Percentiles rank a stretch among this genome's conserved stretches.
Conservation (phyloP, 2,888 invertebrate species). For the Oligia fasciuncula region DNA sequence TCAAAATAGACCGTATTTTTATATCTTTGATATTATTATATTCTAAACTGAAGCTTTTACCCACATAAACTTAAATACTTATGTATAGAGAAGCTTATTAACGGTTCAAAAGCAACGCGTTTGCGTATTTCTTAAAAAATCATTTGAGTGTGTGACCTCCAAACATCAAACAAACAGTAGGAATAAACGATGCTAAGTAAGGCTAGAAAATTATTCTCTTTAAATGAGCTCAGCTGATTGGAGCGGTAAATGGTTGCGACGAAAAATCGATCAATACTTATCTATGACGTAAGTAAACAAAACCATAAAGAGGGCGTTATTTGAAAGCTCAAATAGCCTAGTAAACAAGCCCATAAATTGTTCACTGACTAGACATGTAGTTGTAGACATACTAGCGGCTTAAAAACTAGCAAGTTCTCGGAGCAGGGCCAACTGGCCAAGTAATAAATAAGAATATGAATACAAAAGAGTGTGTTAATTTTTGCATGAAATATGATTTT, state of each 20-base stretch:
- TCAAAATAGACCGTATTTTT: slow-evolving; percentile 1
- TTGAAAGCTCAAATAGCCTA: slow-evolving; percentile 26
- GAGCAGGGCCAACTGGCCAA: slow-evolving; percentile 8
- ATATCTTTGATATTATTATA: not conserved
- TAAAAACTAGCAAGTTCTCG: slow-evolving; percentile 24
- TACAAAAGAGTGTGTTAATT: not conserved
- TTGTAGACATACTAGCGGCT: slow-evolving; percentile 1
- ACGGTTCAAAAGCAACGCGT: not conserved
- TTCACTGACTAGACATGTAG: slow-evolving; percentile 12
- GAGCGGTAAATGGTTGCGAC: slow-evolving; percentile 7
- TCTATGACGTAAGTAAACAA: slow-evolving; percentile 35
- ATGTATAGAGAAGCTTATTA: not conserved
- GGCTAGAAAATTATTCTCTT: not conserved
- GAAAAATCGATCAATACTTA: slow-evolving; percentile 31
- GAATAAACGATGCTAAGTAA: not conserved
- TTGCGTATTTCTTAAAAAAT: not conserved
- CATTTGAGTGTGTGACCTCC: not conserved
- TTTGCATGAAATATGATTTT: slow-evolving; percentile 13
- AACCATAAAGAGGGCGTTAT: slow-evolving; percentile 33
- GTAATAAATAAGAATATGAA: slow-evolving; percentile 13
- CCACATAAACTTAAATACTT: not conserved
- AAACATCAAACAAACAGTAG: slow-evolving; percentile 1
- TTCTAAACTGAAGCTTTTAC: slow-evolving; percentile 5
- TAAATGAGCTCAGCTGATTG: slow-evolving; percentile 1
- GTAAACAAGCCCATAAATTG: slow-evolving; percentile 30